These are phyloP conservation scores for Papilio glaucus DNA, from an alignment of 1,140 invertebrate species.

Conservation along the genomic window DNA sequence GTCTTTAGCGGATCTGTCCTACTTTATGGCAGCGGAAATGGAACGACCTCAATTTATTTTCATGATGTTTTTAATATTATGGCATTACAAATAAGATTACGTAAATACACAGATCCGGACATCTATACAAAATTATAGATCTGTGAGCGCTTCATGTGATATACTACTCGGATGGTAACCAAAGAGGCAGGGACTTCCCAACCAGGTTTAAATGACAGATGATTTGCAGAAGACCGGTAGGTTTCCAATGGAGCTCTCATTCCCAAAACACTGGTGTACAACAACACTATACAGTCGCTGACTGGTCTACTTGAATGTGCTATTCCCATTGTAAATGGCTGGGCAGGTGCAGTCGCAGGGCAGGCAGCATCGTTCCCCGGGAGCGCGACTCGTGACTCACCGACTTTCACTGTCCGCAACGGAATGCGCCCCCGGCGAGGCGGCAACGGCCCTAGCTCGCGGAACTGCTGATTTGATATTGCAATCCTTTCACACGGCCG, in stretches of 20 bases:
- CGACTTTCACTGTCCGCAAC: background rate
- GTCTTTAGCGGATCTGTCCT: constrained; percentile 10
- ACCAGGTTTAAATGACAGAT: too few species aligned
- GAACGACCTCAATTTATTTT: background rate
- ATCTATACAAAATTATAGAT: too few species aligned
- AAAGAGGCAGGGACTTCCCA: too few species aligned
- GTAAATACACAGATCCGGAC: too few species aligned
- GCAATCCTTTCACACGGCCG: background rate
- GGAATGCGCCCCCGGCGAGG: background rate
- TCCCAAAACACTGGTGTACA: too few species aligned
- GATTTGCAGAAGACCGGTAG: too few species aligned
- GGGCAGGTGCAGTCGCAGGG: background rate
- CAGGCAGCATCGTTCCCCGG: background rate
- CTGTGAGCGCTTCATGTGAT: too few species aligned
- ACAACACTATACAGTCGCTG: too few species aligned
- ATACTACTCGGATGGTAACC: too few species aligned
- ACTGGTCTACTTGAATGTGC: too few species aligned
- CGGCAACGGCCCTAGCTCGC: background rate
- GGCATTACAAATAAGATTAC: background rate
- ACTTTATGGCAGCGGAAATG: background rate
- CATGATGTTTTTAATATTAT: background rate
- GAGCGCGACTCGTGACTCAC: background rate
- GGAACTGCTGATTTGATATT: background rate
- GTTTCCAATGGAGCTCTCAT: too few species aligned
- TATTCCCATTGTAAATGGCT: background rate